Evolutionary conservation across 2,888 invertebrate species (phyloP), one percentile per base, ranked within the genome.

Genomic region (Nephrocerus scutellatus): DNA sequence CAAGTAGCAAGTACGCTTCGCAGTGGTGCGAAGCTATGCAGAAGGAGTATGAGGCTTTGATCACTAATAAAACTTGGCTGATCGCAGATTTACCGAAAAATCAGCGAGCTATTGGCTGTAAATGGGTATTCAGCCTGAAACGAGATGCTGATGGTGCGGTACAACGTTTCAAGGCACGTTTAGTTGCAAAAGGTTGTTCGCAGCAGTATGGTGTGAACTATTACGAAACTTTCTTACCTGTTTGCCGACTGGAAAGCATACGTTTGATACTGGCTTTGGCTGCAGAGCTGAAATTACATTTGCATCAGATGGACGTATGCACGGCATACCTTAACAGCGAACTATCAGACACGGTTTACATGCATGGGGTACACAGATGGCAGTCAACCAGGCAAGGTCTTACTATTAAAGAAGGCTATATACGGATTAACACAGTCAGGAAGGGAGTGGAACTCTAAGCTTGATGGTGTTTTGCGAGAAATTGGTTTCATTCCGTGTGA

Each of bases 201-300:
- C 49, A 47, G 15, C 32, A 40, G 18, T 41, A 30, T 33, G 43
- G 44, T 18, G 14, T 43, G 16, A 39, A 43, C 20, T 49, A 46
- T 22, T 30, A 2, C 2, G 48, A 48, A n/a, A 51, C 43, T 7
- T 51, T 49, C 35, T 48, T 45, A 16, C 46, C 48, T 19, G 47
- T 45, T 23, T 25, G 40, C 8, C 39, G 47, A 23, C 37, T 44
- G 28, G 38, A 37, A 30, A 49, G 43, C 6, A 42, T 49, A 25
- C 42, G 45, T 0, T 32, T 39, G 34, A 4, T 48, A 14, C 36
- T 50, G 25, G 46, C 46, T 9, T 14, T 50, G 3, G 43, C 48
- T 16, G 49, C 39, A 6, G 33, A 46, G 20, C 20, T 38, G 16
- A 36, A 44, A 24, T 21, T 47, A 30, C 26, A 46, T 26, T 13